Conservation (phyloP, 2,797 vertebrate genomes). For the Sarcoramphus papa region DNA sequence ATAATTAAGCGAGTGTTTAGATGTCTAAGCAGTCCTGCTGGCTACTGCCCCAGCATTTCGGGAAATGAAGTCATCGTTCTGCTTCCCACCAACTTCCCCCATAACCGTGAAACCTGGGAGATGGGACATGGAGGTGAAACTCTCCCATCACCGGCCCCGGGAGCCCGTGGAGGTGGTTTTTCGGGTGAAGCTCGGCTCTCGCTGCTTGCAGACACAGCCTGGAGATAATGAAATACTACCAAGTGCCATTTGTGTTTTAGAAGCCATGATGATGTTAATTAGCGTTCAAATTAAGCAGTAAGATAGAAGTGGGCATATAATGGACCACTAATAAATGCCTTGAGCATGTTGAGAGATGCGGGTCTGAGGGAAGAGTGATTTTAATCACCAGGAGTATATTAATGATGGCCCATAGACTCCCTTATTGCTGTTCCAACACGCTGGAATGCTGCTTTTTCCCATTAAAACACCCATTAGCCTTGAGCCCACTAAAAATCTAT, state of each 20-base stretch:
- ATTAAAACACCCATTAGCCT: constrained; percentile 73
- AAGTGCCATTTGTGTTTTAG: constrained; percentile 30
- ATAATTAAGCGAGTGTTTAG: constrained; percentile 40
- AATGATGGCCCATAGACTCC: constrained; percentile 68
- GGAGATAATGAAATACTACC: constrained; percentile 40
- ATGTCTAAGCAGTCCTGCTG: constrained; percentile 16
- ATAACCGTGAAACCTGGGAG: background rate
- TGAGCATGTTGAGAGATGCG: constrained; percentile 3
- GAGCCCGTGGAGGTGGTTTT: background rate
- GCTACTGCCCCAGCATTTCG: background rate
- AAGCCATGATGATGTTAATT: constrained; percentile 48
- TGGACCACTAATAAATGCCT: constrained; percentile 52
- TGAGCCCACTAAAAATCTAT: constrained; percentile 54
- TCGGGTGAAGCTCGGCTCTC: background rate
- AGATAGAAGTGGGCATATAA: constrained; percentile 48
- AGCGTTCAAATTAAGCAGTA: constrained; percentile 57
- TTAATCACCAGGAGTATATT: constrained; percentile 71
- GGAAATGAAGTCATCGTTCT: constrained; percentile 30
- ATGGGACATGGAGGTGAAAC: background rate
- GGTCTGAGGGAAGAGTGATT: constrained; percentile 65
- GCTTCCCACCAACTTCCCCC: background rate
- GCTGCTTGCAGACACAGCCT: background rate
- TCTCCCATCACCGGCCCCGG: fast-evolving
- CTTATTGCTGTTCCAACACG: constrained; percentile 67
- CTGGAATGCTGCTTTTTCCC: constrained; percentile 64